Evolutionary conservation across 2,113 vertebrate genomes (phyloP).

Genomic region (Sigmodon hispidus): DNA sequence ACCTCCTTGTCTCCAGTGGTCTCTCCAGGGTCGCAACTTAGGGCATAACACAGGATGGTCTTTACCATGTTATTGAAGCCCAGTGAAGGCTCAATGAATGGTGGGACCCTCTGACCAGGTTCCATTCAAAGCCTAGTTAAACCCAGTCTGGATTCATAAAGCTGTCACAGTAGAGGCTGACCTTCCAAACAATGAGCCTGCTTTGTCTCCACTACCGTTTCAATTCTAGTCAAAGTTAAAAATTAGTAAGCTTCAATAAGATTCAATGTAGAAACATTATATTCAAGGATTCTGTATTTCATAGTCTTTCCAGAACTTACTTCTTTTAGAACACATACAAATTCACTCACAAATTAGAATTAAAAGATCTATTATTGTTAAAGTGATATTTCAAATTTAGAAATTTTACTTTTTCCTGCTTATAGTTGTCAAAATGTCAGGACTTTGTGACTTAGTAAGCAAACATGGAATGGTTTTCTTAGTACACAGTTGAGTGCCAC

Average conservation of each 20-base stretch:
- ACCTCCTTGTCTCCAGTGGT: too few relatives aligned
- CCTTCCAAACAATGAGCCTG: neutral
- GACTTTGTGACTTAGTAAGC: slow-evolving; percentile 65
- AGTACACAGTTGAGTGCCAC: slow-evolving; percentile 69
- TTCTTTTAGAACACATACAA: slow-evolving; percentile 54
- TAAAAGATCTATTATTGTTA: slow-evolving; percentile 72
- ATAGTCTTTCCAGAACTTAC: neutral
- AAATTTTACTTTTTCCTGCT: slow-evolving; percentile 61
- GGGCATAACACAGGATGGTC: too few relatives aligned
- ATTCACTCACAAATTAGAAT: slow-evolving; percentile 65
- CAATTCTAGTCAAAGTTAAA: neutral
- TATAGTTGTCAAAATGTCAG: slow-evolving; percentile 50
- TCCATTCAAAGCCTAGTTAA: neutral
- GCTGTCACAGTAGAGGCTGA: neutral
- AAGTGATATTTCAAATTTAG: slow-evolving; percentile 74
- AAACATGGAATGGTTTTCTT: slow-evolving; percentile 64
- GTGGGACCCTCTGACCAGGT: neutral
- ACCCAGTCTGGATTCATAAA: neutral
- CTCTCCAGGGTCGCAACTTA: too few relatives aligned
- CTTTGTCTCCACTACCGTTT: neutral
- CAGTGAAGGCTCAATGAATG: neutral
- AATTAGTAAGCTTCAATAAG: neutral
- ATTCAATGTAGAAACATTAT: neutral
- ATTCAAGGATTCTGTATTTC: slow-evolving; percentile 4
- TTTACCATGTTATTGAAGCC: neutral